Conservation (phyloP, 2,797 vertebrate genomes). For the Lutjanus argentimaculatus region DNA sequence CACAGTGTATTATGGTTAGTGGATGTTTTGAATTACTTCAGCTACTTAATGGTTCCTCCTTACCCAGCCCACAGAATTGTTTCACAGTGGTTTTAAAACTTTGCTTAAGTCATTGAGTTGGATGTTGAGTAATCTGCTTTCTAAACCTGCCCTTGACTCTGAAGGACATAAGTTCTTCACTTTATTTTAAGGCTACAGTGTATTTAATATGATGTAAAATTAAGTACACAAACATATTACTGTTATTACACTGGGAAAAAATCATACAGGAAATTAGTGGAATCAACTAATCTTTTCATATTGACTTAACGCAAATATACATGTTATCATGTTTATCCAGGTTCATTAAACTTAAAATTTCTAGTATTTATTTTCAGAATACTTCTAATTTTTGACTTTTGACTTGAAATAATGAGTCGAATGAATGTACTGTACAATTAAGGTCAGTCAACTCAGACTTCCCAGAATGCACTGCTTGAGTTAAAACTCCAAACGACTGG, state of each 20-base stretch:
- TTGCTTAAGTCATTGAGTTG: conserved; percentile 79
- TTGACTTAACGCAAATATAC: too few species aligned
- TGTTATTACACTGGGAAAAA: not conserved
- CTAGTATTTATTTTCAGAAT: too few species aligned
- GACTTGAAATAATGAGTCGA: too few species aligned
- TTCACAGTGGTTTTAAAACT: conserved; percentile 80
- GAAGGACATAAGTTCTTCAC: conserved; percentile 25
- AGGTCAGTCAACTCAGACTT: too few species aligned
- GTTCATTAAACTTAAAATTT: too few species aligned
- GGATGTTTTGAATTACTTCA: conserved; percentile 83
- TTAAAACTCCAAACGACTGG: too few species aligned
- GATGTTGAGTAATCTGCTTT: conserved; percentile 78
- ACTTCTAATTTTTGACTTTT: too few species aligned
- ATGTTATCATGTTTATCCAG: too few species aligned
- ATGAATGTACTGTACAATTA: too few species aligned
- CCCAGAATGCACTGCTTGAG: too few species aligned
- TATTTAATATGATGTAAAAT: conserved; percentile 19
- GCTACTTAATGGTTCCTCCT: conserved; percentile 83
- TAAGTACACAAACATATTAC: not conserved
- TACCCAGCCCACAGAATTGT: conserved; percentile 79
- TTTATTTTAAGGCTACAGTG: conserved; percentile 34
- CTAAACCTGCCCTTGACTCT: conserved; percentile 51
- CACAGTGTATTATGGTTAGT: conserved; percentile 80
- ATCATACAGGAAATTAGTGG: too few species aligned
- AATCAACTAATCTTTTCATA: too few species aligned